phyloP scores from a whole-genome alignment of 2,113 vertebrate species.

The Chloropsis cyanopogon region DNA sequence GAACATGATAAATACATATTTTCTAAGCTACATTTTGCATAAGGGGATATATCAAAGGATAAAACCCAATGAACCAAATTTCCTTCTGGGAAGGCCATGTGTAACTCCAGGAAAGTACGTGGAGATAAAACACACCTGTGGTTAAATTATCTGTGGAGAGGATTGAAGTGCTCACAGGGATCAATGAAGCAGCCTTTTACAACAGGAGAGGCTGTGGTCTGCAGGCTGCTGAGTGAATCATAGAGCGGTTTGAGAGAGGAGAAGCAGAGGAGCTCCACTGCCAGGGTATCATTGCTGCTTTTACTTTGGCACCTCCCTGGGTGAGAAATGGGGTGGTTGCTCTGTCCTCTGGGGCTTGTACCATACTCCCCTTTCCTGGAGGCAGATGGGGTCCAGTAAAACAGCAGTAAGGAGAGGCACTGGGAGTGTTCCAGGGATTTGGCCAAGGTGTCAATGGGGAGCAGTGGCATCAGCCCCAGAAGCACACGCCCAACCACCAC shows the following conservation, averaged over 20 bases:
- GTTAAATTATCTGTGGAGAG: slow-evolving; percentile 4
- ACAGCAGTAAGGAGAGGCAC: not conserved
- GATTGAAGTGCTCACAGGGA: not conserved
- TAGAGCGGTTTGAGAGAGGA: not conserved
- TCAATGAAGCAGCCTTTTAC: not conserved
- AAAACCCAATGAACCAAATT: not conserved
- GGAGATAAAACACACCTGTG: slow-evolving; percentile 18
- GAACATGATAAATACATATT: not conserved
- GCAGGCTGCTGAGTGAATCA: not conserved
- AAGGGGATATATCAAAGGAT: not conserved
- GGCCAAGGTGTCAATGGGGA: not conserved
- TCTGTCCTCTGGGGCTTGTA: not conserved
- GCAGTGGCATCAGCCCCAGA: not conserved
- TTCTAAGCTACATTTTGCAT: not conserved
- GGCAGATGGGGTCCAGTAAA: not conserved
- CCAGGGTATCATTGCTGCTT: not conserved
- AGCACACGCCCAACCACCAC: not conserved
- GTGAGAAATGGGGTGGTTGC: not conserved
- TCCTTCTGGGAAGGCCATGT: not conserved
- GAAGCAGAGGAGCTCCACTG: not conserved
- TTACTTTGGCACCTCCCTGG: not conserved
- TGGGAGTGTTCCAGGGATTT: not conserved
- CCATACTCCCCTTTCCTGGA: not conserved
- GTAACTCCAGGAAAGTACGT: not conserved
- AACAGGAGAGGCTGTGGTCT: not conserved